phyloP scores from a whole-genome alignment of 1,140 invertebrate genomes.

The Conus betulinus region DNA sequence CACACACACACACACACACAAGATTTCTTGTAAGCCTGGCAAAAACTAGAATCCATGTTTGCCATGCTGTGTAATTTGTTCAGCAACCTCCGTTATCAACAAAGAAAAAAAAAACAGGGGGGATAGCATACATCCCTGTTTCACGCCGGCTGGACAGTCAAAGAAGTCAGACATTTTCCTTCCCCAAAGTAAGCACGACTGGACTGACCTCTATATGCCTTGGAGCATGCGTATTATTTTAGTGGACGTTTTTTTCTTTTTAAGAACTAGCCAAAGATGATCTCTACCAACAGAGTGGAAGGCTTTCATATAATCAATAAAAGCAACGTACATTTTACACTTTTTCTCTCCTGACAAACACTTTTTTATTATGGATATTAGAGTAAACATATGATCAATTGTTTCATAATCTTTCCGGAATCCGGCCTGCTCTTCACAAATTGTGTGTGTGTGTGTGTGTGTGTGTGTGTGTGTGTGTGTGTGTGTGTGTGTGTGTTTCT shows the following conservation, averaged over 20 bases:
- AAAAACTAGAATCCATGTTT: too few relatives aligned
- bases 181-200: not conserved
- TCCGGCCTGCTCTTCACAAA: too few relatives aligned
- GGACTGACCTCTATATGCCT: not conserved
- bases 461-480: too few relatives aligned
- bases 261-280: not conserved
- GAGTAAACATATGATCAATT: not conserved
- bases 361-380: not conserved
- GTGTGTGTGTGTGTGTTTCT: too few relatives aligned
- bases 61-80: not conserved
- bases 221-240: not conserved
- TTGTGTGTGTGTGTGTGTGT: too few relatives aligned
- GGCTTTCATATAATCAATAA: slow-evolving; percentile 2
- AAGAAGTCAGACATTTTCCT: not conserved
- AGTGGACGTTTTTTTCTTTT: not conserved
- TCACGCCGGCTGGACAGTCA: not conserved
- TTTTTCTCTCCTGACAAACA: not conserved
- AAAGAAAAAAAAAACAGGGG: slow-evolving; percentile 12
- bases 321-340: not conserved
- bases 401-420: too few relatives aligned
- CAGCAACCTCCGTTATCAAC: not conserved
- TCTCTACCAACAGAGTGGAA: not conserved
- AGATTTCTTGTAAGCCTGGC: not conserved
- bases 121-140: not conserved
- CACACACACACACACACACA: too few relatives aligned